Evolutionary conservation across 2,113 vertebrate genomes (phyloP), one percentile per base, ranked within the genome.

Genomic region (Cricetomys ansorgei): DNA sequence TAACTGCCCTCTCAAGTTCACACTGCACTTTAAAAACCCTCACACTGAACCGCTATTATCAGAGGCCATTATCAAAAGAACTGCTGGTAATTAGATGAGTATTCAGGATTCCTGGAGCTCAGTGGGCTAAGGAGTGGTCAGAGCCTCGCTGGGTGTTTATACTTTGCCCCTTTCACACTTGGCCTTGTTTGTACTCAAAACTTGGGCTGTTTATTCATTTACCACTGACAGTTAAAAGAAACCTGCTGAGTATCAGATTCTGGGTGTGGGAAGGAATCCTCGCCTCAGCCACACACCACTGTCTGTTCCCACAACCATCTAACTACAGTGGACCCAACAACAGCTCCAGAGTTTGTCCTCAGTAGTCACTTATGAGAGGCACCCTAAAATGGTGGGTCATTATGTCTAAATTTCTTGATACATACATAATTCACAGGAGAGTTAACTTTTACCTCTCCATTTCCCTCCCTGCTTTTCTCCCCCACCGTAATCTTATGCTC

Each of bases 111-210:
- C 37, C n/a, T 59, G 75, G 59, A 19, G 13, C 5, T 62, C 48
- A 7, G 79, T 43, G 1, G 48, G 64, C 34, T 59, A 81, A 90
- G 59, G 17, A 55, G 76, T 1, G 27, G 57, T 73, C 53, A 57
- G 59, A n/a, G 31, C 16, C 40, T 79, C 31, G 1, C 23, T 81
- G 15, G 1, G 0, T 57, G 72, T 77, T 57, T 64, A 88, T 0
- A 3, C 0, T 23, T 59, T 70, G 53, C n/a, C 34, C 25, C 40
- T 88, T 92, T 79, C 73, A 84, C n/a, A 23, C n/a, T n/a, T n/a
- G n/a, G n/a, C n/a, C n/a, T n/a, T n/a, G n/a, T n/a, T 73, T 65
- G 45, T 83, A 69, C n/a, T 55, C 73, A 91, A 76, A 75, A 88
- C 2, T 69, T 29, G 25, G 7, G 10, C 75, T 84, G 48, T 23